Evolutionary conservation across 2,113 vertebrate genomes (phyloP).

Genomic region (Scatophagus argus): DNA sequence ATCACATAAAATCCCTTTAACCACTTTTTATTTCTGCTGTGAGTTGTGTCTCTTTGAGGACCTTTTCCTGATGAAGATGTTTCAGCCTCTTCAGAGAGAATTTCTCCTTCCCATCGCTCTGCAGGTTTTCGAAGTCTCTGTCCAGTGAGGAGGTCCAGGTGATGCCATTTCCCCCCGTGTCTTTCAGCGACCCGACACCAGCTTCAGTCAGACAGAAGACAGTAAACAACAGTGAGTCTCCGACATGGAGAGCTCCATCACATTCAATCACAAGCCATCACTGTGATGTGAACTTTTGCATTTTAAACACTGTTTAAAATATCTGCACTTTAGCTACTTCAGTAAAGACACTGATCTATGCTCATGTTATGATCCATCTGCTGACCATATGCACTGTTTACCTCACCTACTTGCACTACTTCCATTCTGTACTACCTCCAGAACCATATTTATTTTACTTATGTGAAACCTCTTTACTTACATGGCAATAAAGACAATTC

Average conservation of each 20-base stretch:
- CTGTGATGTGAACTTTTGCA: too few relatives aligned
- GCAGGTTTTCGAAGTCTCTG: constrained; percentile 77
- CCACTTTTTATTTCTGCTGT: not conserved
- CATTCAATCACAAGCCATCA: too few relatives aligned
- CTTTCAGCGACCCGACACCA: not conserved
- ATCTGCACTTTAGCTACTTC: too few relatives aligned
- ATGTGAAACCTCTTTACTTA: too few relatives aligned
- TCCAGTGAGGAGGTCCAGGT: constrained; percentile 90
- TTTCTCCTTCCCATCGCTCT: constrained; percentile 79
- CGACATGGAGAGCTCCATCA: not conserved
- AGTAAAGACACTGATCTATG: too few relatives aligned
- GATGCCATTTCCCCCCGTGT: constrained; percentile 77
- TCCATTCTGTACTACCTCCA: too few relatives aligned
- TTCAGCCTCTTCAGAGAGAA: constrained; percentile 87
- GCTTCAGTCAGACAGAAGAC: constrained; percentile 34
- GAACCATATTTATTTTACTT: too few relatives aligned
- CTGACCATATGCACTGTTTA: too few relatives aligned
- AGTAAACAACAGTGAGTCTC: not conserved
- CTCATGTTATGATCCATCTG: too few relatives aligned
- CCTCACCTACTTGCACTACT: too few relatives aligned
- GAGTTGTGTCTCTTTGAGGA: constrained; percentile 46
- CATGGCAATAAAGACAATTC: too few relatives aligned
- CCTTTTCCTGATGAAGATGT: constrained; percentile 91
- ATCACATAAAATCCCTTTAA: not conserved
- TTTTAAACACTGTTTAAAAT: too few relatives aligned